Base-by-base conservation (phyloP, 2,797 vertebrate genomes). In the Rhinogobio ventralis region DNA sequence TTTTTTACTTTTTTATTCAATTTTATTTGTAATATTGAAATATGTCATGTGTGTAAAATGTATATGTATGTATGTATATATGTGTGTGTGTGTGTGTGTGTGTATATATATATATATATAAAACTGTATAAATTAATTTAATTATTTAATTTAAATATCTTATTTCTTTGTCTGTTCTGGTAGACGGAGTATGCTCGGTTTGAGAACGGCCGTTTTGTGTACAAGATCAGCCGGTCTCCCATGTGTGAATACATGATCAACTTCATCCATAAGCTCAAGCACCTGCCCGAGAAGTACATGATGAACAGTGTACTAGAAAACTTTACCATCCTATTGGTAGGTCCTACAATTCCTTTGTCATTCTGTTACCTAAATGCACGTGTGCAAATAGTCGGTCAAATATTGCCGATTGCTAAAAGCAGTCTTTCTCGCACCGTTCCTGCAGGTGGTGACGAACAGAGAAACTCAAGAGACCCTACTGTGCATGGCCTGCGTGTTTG, bases 221-320 rank as follows among this genome's bases (percentile, higher is more conserved):
- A 98, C 94, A 96, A 97, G 92, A 98, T 99, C 96, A 98, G 95
- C 86, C 98, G 98, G 79, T 99, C 98, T 9, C 98, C 98, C 0
- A 99, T 99, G 98, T 99, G 98, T 93, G 98, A 99, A 96, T 99
- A 99, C 88, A 99, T 99, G 98, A 99, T 99, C 94, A 99, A 99
- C 95, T 99, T 99, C 93, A 99, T 99, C 93, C 98, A 99, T 95
- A 99, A 99, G 90, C 97, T 99, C 88, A 99, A 99, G 92, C 98
- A 99, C 93, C 94, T 99, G 94, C 98, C 98, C 2, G 98, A 99
- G 94, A 99, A 99, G 88, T 99, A 99, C 93, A 99, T 99, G 98
- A 99, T 99, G 98, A 99, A 99, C 96, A 99, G 98, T 1, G 98
- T 99, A 87, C 94, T 99, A 95, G 98, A 99, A 95, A 99, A 99